A percentile compares a stretch with the other conserved stretches of the same genome.
Evolutionary conservation across 2,113 vertebrate species (phyloP).

Genomic region (Ictalurus punctatus): DNA sequence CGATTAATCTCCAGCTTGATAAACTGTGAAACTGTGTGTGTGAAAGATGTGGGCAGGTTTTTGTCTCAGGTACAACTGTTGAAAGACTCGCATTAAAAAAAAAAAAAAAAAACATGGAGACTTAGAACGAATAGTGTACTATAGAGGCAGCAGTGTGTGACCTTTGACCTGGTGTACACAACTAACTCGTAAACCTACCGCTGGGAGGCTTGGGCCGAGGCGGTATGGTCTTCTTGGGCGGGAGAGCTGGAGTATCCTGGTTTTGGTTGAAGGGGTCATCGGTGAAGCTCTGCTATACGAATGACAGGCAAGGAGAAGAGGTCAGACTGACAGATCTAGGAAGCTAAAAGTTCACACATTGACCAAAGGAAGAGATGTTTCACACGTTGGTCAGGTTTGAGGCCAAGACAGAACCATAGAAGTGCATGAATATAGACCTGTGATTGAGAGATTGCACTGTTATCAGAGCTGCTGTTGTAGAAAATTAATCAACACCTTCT

Average conservation of each 20-base stretch:
- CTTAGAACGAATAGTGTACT: background rate
- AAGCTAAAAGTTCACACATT: background rate
- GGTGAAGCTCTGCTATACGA: constrained; percentile 77
- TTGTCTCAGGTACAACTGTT: background rate
- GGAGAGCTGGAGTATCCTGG: constrained; percentile 88
- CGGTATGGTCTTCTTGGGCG: constrained; percentile 91
- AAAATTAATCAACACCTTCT: background rate
- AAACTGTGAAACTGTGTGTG: constrained; percentile 23
- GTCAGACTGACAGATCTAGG: background rate
- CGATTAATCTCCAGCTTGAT: background rate
- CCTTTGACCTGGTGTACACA: background rate
- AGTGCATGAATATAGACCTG: background rate
- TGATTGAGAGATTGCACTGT: background rate
- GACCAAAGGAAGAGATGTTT: background rate
- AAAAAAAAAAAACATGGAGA: background rate
- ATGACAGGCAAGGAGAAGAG: constrained; percentile 66
- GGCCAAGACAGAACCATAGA: no score
- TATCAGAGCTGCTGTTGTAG: background rate
- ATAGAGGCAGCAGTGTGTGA: background rate
- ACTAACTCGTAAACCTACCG: constrained; percentile 76
- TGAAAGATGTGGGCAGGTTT: constrained; percentile 17
- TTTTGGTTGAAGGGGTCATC: constrained; percentile 93
- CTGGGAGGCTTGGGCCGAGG: constrained; percentile 92
- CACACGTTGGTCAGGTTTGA: background rate
- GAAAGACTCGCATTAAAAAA: background rate